phyloP scores from a whole-genome alignment of 2,113 vertebrate genomes.

The Ornithorhynchus anatinus region DNA sequence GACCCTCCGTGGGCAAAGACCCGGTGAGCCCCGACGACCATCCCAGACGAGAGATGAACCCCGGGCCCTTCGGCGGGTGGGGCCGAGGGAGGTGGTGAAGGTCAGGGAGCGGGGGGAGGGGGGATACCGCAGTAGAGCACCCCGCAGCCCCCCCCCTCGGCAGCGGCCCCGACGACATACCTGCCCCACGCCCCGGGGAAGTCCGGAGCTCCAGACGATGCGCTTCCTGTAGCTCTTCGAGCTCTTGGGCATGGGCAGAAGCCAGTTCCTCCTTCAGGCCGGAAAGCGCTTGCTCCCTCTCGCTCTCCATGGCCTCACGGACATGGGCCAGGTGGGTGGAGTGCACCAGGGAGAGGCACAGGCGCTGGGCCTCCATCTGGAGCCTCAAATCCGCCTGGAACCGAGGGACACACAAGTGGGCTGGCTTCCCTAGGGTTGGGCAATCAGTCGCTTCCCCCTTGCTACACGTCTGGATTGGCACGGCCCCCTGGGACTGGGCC shows the following conservation, averaged over 20 bases:
- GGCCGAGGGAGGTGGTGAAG: too few relatives aligned
- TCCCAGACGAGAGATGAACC: too few relatives aligned
- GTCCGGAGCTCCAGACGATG: constrained; percentile 69
- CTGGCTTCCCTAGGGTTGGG: too few relatives aligned
- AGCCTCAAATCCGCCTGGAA: constrained; percentile 84
- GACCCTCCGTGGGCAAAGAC: too few relatives aligned
- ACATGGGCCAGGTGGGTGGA: constrained; percentile 87
- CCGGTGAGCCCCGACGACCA: too few relatives aligned
- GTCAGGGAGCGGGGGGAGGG: too few relatives aligned
- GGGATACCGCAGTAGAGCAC: not conserved
- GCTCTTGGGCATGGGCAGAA: constrained; percentile 63
- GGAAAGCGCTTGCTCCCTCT: constrained; percentile 72
- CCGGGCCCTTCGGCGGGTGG: too few relatives aligned
- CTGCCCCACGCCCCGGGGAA: constrained; percentile 64
- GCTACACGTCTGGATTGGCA: too few relatives aligned
- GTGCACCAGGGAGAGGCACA: constrained; percentile 91
- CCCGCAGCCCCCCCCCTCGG: too few relatives aligned
- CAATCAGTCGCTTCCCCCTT: too few relatives aligned
- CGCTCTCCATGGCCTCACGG: constrained; percentile 70
- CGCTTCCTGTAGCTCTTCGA: constrained; percentile 68
- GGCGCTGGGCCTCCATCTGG: constrained; percentile 88
- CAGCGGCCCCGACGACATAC: constrained; percentile 59
- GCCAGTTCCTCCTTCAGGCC: constrained; percentile 75
- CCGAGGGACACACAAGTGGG: constrained; percentile 14
- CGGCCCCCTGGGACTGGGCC: too few relatives aligned